These are phyloP conservation scores for Listrodromus nycthemerus DNA, from an alignment of 2,888 invertebrate genomes.

Conservation along the genomic window DNA sequence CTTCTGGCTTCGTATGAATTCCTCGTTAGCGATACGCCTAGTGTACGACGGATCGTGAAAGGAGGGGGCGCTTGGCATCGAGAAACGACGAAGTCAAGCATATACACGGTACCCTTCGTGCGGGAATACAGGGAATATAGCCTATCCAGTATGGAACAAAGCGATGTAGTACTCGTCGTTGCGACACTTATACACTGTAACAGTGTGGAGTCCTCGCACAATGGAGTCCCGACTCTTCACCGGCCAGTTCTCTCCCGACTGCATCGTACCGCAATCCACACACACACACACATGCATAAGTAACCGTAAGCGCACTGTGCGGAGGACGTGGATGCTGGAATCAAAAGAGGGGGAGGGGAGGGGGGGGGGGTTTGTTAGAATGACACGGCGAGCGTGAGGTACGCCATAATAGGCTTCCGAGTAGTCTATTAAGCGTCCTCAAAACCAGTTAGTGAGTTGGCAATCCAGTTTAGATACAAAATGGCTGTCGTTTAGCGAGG, in stretches of 20 bases:
- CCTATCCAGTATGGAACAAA: conserved; percentile 38
- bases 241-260: conserved; percentile 43
- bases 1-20: background rate
- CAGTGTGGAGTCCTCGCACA: conserved; percentile 52
- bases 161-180: conserved; percentile 46
- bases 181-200: conserved; percentile 37
- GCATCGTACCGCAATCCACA: conserved; percentile 29
- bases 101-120: conserved; percentile 13
- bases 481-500: conserved; percentile 85
- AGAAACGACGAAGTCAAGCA: conserved; percentile 40
- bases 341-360: no score
- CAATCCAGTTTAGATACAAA: conserved; percentile 85
- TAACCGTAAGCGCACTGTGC: conserved; percentile 17
- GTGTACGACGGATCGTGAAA: conserved; percentile 14
- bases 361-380: conserved; percentile 71
- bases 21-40: conserved; percentile 21
- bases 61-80: background rate
- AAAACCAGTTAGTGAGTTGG: conserved; percentile 84
- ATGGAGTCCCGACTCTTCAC: conserved; percentile 50
- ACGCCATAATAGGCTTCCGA: conserved; percentile 81
- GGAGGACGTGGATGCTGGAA: conserved; percentile 28
- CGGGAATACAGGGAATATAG: conserved; percentile 17
- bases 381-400: conserved; percentile 79
- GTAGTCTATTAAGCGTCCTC: conserved; percentile 84
- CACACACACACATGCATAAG: background rate